phyloP scores from a whole-genome alignment of 1,140 invertebrate genomes.

The Heliconius eleuchia region DNA sequence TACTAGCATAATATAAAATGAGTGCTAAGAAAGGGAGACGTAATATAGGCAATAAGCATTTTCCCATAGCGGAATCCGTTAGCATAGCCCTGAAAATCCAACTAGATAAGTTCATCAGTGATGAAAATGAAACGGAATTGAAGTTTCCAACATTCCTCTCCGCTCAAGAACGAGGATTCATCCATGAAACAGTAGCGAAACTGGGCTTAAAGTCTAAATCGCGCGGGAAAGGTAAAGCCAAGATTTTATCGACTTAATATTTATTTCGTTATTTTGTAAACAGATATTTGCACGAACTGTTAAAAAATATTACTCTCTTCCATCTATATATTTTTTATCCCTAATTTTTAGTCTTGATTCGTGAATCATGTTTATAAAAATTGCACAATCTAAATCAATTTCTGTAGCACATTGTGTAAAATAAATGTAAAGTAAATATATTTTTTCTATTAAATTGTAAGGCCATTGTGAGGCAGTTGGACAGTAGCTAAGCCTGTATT shows the following conservation, averaged over 20 bases:
- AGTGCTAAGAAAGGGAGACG: conserved; percentile 71
- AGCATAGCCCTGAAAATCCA: conserved; percentile 77
- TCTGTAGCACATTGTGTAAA: too few species aligned
- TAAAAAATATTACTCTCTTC: too few species aligned
- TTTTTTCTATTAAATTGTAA: too few species aligned
- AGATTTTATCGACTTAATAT: neutral
- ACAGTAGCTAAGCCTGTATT: too few species aligned
- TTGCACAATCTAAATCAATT: too few species aligned
- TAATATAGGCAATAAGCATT: conserved; percentile 64
- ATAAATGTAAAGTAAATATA: too few species aligned
- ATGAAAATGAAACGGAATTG: conserved; percentile 82
- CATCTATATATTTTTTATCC: too few species aligned
- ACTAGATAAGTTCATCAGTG: conserved; percentile 84
- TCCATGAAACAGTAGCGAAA: conserved; percentile 85
- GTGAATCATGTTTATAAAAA: too few species aligned
- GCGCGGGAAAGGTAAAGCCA: conserved; percentile 73
- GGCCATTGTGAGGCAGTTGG: too few species aligned
- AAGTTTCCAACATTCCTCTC: conserved; percentile 89
- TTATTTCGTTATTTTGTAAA: neutral
- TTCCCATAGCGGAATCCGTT: conserved; percentile 74
- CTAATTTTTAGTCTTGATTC: too few species aligned
- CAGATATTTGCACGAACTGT: too few species aligned
- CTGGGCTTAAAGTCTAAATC: conserved; percentile 88
- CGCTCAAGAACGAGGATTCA: conserved; percentile 88
- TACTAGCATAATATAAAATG: conserved; percentile 49